These are phyloP conservation scores for Sycophila texana DNA, from an alignment of 2,888 invertebrate species.

Conservation along the genomic window DNA sequence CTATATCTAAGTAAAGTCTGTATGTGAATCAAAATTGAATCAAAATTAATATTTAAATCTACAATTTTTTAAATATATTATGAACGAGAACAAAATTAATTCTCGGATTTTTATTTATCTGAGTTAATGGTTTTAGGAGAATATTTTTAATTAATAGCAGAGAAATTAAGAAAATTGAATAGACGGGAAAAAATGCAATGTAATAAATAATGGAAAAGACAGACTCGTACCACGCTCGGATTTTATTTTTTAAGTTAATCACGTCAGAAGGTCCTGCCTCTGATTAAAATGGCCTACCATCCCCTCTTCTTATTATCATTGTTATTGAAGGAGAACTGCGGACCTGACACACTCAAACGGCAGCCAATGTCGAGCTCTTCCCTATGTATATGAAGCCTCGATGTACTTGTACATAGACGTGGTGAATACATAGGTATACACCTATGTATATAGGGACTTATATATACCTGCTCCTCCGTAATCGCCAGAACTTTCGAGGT, in stretches of 20 bases:
- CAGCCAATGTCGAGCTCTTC: slow-evolving; percentile 37
- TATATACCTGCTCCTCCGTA: slow-evolving; percentile 55
- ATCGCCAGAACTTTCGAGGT: slow-evolving; percentile 65
- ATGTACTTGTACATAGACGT: neutral
- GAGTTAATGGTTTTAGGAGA: too few species aligned
- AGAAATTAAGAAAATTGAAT: neutral
- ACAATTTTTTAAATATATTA: too few species aligned
- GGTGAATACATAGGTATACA: neutral
- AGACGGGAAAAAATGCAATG: slow-evolving; percentile 49
- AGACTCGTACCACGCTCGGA: slow-evolving; percentile 58
- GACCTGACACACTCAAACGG: slow-evolving; percentile 11
- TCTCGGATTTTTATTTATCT: too few species aligned
- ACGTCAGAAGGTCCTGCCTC: slow-evolving; percentile 69
- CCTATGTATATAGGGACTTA: slow-evolving; percentile 36
- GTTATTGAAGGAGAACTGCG: slow-evolving; percentile 64
- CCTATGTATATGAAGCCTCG: neutral
- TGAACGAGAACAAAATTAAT: too few species aligned
- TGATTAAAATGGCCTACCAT: slow-evolving; percentile 70
- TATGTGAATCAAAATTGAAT: too few species aligned
- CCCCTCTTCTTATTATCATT: slow-evolving; percentile 67
- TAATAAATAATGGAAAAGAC: slow-evolving; percentile 71
- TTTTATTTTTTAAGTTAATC: slow-evolving; percentile 68
- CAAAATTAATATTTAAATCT: neutral
- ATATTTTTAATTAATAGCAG: too few species aligned
- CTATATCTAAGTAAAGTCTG: too few species aligned